Percentiles rank a stretch among this genome's conserved stretches.
Conservation (phyloP, 2,888 invertebrate species). For the Pemphredon lugubris region DNA sequence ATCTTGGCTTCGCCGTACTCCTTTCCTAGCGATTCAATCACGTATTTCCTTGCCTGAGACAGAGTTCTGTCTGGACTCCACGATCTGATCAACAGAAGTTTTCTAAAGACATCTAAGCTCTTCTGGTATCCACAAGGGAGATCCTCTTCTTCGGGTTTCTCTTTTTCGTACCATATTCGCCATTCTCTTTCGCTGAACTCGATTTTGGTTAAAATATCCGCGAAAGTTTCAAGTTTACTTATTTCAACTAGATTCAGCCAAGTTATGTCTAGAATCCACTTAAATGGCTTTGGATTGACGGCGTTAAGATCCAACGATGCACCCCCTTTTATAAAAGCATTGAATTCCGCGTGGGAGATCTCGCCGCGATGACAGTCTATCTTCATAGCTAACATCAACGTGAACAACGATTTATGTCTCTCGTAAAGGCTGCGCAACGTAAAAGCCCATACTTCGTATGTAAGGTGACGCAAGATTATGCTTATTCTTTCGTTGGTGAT, state of each 20-base stretch:
- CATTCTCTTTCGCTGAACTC: slow-evolving; percentile 93
- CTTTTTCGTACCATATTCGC: slow-evolving; percentile 95
- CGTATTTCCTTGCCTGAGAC: slow-evolving; percentile 95
- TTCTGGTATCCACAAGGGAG: slow-evolving; percentile 95
- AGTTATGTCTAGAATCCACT: slow-evolving; percentile 97
- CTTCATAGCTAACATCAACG: slow-evolving; percentile 96
- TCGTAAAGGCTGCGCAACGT: slow-evolving; percentile 96
- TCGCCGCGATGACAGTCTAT: slow-evolving; percentile 92
- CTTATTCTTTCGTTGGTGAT: slow-evolving; percentile 93
- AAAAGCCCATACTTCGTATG: slow-evolving; percentile 95
- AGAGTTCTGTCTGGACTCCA: slow-evolving; percentile 98
- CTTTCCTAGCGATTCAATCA: slow-evolving; percentile 92
- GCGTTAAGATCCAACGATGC: slow-evolving; percentile 96
- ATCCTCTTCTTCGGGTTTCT: slow-evolving; percentile 94
- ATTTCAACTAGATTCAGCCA: slow-evolving; percentile 98
- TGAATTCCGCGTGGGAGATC: slow-evolving; percentile 95
- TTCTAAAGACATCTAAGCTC: slow-evolving; percentile 93
- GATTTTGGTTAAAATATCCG: slow-evolving; percentile 91
- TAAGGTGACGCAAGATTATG: slow-evolving; percentile 94
- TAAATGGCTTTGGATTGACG: slow-evolving; percentile 94
- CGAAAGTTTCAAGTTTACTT: slow-evolving; percentile 90
- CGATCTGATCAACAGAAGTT: slow-evolving; percentile 91
- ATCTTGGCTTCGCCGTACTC: slow-evolving; percentile 96
- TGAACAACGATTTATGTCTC: slow-evolving; percentile 95
- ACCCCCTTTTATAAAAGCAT: slow-evolving; percentile 97